Percentiles rank a stretch among this genome's conserved stretches.
These are phyloP conservation scores for Ictalurus punctatus DNA, from an alignment of 2,113 vertebrate species.

Conservation along the genomic window DNA sequence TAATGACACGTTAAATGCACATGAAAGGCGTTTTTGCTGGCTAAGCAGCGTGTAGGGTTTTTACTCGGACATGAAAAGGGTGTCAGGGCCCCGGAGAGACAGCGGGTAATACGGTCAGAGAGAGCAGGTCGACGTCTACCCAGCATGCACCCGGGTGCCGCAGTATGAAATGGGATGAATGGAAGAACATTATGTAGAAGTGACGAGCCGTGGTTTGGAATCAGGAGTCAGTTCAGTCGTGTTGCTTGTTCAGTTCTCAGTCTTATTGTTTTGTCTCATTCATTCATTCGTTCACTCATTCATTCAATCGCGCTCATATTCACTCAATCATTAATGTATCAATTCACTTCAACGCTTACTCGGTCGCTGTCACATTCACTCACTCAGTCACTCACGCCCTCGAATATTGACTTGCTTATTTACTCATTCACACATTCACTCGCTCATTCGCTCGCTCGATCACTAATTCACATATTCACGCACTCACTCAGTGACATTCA, in stretches of 20 bases:
- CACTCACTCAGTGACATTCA: not conserved
- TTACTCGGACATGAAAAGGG: not conserved
- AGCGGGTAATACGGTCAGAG: not conserved
- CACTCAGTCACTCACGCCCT: not conserved
- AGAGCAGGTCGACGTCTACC: not conserved
- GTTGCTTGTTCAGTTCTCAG: not conserved
- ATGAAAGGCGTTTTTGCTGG: conserved; percentile 8
- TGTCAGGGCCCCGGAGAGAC: not conserved
- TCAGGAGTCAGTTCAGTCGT: not conserved
- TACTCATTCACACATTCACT: not conserved
- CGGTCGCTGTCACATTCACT: no score
- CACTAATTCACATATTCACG: not conserved
- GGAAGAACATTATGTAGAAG: not conserved
- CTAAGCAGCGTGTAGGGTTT: not conserved
- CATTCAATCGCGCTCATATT: not conserved
- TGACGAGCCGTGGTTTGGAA: not conserved
- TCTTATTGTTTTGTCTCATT: not conserved
- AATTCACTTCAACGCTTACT: no score
- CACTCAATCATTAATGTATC: not conserved
- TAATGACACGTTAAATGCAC: not conserved
- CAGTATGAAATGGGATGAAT: not conserved
- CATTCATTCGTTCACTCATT: not conserved
- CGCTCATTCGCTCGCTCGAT: not conserved
- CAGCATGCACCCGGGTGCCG: conserved; percentile 15
- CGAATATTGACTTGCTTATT: not conserved